Conservation (phyloP, 1,140 invertebrate species). For the Papilio aristodemus region DNA sequence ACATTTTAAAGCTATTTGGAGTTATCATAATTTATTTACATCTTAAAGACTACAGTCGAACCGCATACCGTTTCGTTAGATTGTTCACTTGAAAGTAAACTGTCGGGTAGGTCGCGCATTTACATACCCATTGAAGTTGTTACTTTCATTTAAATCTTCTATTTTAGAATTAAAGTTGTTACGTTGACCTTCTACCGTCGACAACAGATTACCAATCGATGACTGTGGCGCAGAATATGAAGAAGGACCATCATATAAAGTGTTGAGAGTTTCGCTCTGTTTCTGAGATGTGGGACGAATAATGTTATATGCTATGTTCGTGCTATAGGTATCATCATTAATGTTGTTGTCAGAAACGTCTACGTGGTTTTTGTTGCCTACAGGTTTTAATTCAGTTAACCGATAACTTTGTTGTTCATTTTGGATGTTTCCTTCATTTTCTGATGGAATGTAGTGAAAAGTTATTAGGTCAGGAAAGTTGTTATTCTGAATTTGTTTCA, state of each 20-base stretch:
- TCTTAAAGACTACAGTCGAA: neutral
- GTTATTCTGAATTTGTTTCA: conserved; percentile 31
- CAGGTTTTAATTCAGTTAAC: conserved; percentile 46
- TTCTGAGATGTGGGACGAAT: conserved; percentile 11
- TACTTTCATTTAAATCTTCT: conserved; percentile 59
- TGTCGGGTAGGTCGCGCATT: conserved; percentile 48
- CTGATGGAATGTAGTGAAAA: conserved; percentile 63
- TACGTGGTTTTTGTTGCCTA: neutral
- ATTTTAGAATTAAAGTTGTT: conserved; percentile 51
- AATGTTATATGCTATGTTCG: neutral
- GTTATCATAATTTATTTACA: conserved; percentile 34
- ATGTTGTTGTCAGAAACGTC: neutral
- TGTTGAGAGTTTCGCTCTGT: conserved; percentile 36
- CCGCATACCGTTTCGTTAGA: too few relatives aligned
- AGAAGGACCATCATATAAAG: conserved; percentile 61
- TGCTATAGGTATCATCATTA: conserved; percentile 8
- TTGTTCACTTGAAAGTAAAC: conserved; percentile 44
- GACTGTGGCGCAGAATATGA: conserved; percentile 68
- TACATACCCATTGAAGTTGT: conserved; percentile 54
- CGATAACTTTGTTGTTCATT: conserved; percentile 55
- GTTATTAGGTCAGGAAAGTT: conserved; percentile 45
- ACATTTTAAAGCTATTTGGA: neutral
- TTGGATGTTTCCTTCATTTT: conserved; percentile 61
- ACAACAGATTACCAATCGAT: conserved; percentile 55
- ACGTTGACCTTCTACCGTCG: conserved; percentile 41